A percentile compares a stretch with the other conserved stretches of the same genome.
Conservation (phyloP, 35 echinoderm and acorn worm species). For the Diadema setosum region DNA sequence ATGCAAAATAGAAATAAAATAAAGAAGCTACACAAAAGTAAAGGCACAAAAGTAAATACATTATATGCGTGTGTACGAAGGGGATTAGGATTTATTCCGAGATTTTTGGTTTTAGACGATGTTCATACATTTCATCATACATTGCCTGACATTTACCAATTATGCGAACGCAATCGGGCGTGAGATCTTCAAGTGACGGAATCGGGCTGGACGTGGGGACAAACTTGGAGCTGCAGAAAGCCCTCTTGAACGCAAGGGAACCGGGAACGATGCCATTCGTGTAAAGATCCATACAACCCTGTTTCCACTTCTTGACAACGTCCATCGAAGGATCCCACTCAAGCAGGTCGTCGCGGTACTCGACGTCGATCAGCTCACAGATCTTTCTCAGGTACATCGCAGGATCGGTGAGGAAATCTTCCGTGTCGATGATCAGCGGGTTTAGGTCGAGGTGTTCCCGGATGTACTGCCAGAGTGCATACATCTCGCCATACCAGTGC, state of each 20-base stretch:
- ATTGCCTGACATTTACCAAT: neutral
- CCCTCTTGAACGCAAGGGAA: neutral
- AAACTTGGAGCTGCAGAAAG: neutral
- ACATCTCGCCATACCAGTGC: neutral
- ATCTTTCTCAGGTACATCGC: neutral
- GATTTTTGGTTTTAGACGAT: neutral
- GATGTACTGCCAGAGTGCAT: neutral
- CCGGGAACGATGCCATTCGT: neutral
- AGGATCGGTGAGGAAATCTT: neutral
- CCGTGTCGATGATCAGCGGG: slow-evolving; percentile 21
- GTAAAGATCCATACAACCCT: neutral
- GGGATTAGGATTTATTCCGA: too few species aligned
- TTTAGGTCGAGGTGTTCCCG: neutral
- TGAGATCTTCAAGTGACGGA: neutral
- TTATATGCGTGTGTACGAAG: too few species aligned
- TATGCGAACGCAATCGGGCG: neutral
- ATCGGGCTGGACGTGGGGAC: neutral
- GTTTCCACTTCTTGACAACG: neutral
- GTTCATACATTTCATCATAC: neutral
- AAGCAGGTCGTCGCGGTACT: neutral
- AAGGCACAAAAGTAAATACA: too few species aligned
- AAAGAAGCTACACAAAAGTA: too few species aligned
- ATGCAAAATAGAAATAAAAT: too few species aligned
- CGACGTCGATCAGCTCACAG: neutral
- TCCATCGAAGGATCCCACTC: neutral